Evolutionary conservation across 1,140 invertebrate species (phyloP).

Genomic region (Mamestra configurata): DNA sequence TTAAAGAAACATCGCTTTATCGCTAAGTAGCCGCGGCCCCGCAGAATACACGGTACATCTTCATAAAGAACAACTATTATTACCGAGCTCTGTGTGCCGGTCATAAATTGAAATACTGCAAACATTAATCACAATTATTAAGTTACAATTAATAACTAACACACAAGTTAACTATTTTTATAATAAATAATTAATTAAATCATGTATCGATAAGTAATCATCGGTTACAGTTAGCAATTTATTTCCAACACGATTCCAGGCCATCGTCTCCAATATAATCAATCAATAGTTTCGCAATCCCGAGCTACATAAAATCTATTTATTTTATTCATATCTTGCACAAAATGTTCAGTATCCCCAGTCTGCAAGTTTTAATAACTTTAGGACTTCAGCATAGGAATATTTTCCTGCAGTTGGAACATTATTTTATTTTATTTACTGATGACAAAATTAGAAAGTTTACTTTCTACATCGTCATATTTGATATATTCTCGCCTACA

Average conservation of each 20-base stretch:
- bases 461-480: constrained; percentile 13
- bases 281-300: constrained; percentile 14
- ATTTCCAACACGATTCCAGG: constrained; percentile 15
- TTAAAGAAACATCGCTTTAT: neutral
- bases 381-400: constrained; percentile 34
- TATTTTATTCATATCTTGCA: constrained; percentile 10
- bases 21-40: constrained; percentile 17
- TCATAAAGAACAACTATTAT: constrained; percentile 22
- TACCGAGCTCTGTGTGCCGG: constrained; percentile 29
- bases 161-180: constrained; percentile 27
- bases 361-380: neutral
- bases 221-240: neutral
- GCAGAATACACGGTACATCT: neutral
- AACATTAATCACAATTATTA: constrained; percentile 30
- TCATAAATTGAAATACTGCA: constrained; percentile 29
- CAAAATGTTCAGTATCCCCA: constrained; percentile 36
- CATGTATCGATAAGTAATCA: constrained; percentile 6
- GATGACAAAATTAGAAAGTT: neutral
- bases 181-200: constrained; percentile 32
- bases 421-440: constrained; percentile 8
- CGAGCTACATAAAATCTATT: constrained; percentile 2
- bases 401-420: constrained; percentile 2
- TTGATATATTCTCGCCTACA: neutral
- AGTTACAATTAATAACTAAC: constrained; percentile 31
- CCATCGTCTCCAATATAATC: constrained; percentile 21